Base-by-base conservation (phyloP, 2,797 vertebrate genomes). In the Microctenopoma stevenorrisi region DNA sequence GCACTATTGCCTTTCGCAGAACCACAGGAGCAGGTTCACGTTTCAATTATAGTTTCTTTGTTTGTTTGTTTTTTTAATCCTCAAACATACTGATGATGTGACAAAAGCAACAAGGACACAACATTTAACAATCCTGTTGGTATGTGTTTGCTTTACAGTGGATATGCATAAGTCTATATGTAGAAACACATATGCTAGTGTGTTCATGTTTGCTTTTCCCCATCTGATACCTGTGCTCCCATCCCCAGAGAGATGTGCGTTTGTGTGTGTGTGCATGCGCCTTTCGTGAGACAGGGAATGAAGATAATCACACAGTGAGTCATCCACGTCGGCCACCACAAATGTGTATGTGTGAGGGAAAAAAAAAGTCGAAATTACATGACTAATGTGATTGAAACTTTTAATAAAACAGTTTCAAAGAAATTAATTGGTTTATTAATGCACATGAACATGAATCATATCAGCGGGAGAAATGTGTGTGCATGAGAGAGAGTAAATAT, bases 251-350 rank as follows among this genome's bases (percentile, higher is more conserved):
- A 12, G 55, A 2, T 47, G 15, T 53, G 52, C 40, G 5, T 63
- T 7, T 59, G 30, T 28, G 25, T 47, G 42, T 9, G 10, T 33
- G 3, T 33, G 18, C 55, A 46, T 64, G 18, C 55, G 37, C 25
- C 59, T 67, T 49, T 46, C n/a, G 47, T 18, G 11, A 60, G 30
- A 51, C 51, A 37, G 7, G 38, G 13, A 56, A 37, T 62, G 40
- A 65, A 61, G 58, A 50, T 52, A 64, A 22, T 8, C 12, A n/a
- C 12, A 76, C 74, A 69, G 7, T 78, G 74, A 84, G 44, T 81
- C 61, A 78, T 51, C 64, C 54, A 22, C 38, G 68, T 54, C 55
- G 66, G 56, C 43, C 56, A 46, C 5, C 2, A 26, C 35, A 12
- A 22, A 68, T 72, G 2, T 53, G 46, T 56, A 40, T 52, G 40